These are phyloP conservation scores for Pristionchus maxplancki DNA, from an alignment of 2,888 invertebrate species.

Conservation along the genomic window DNA sequence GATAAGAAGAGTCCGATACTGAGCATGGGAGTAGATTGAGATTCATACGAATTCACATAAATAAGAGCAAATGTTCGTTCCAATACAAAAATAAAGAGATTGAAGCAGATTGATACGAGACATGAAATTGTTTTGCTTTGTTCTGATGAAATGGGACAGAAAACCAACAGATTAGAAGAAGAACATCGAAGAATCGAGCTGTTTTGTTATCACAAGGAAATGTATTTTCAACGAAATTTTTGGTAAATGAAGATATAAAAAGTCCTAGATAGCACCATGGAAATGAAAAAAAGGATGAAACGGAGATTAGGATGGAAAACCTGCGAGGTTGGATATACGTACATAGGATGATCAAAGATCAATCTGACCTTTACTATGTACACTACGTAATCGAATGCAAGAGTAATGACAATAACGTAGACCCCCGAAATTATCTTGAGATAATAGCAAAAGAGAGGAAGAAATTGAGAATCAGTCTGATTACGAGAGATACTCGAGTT, in stretches of 20 bases:
- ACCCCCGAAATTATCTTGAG: background rate
- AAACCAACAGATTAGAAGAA: background rate
- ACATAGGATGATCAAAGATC: background rate
- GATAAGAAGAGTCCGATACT: background rate
- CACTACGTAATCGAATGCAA: background rate
- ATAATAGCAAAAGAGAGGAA: background rate
- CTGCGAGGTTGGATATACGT: too few relatives aligned
- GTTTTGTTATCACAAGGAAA: background rate
- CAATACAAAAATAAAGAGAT: constrained; percentile 23
- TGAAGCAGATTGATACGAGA: constrained; percentile 1
- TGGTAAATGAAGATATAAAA: background rate
- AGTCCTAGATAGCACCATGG: constrained; percentile 20
- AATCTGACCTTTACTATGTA: constrained; percentile 1
- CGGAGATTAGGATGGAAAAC: constrained; percentile 44
- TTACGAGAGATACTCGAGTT: background rate
- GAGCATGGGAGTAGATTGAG: background rate
- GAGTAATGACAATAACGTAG: background rate
- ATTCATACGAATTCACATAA: constrained; percentile 3
- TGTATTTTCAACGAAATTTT: background rate
- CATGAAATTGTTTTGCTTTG: background rate
- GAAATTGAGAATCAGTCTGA: background rate
- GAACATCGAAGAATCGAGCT: constrained; percentile 8
- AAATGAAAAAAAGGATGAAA: constrained; percentile 29
- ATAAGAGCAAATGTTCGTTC: constrained; percentile 9
- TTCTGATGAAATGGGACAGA: background rate